Conservation (phyloP, 2,888 invertebrate species). For the Lissonota sp. region DNA sequence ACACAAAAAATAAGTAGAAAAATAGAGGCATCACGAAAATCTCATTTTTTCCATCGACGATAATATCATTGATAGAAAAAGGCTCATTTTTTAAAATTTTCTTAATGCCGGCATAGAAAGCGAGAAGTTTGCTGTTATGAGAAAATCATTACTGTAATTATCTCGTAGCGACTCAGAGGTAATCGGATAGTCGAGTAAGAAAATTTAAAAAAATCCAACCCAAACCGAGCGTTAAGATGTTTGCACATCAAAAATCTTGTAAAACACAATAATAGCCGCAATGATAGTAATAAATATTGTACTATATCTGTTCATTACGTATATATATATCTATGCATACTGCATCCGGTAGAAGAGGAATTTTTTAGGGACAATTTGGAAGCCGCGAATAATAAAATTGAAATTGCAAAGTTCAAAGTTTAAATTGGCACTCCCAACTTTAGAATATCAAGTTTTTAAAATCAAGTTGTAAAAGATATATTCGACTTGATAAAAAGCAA, state of each 20-base stretch:
- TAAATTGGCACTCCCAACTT: too few relatives aligned
- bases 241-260: too few relatives aligned
- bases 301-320: slow-evolving; percentile 69
- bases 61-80: background rate
- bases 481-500: too few relatives aligned
- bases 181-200: slow-evolving; percentile 35
- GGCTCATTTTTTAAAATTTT: background rate
- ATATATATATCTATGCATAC: slow-evolving; percentile 35
- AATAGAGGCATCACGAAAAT: slow-evolving; percentile 8
- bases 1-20: background rate
- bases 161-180: slow-evolving; percentile 57
- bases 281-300: slow-evolving; percentile 71
- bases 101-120: background rate
- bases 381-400: too few relatives aligned
- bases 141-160: slow-evolving; percentile 62
- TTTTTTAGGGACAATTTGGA: slow-evolving; percentile 15
- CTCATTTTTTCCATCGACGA: background rate
- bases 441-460: too few relatives aligned
- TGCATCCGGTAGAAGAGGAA: slow-evolving; percentile 22
- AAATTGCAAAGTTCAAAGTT: too few relatives aligned
- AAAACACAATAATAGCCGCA: slow-evolving; percentile 63
- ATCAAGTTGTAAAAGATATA: too few relatives aligned
- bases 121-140: slow-evolving; percentile 8
- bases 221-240: too few relatives aligned
- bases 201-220: slow-evolving; percentile 21